phyloP scores from a whole-genome alignment of 1,140 invertebrate species.

The Helicoverpa armigera region DNA sequence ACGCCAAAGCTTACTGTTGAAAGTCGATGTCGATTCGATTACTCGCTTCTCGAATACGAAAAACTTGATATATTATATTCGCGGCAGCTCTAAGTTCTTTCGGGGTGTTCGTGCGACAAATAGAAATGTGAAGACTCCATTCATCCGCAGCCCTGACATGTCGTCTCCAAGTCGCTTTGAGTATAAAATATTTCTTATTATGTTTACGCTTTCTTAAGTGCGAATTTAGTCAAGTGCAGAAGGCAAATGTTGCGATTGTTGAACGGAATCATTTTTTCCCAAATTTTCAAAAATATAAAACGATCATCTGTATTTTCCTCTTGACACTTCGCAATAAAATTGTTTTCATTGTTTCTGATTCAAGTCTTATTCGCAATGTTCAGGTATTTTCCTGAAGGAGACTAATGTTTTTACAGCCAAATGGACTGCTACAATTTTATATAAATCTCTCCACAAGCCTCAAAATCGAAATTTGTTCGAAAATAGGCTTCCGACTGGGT shows the following conservation, averaged over 20 bases:
- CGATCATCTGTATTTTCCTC: background rate
- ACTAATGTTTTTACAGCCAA: constrained; percentile 7
- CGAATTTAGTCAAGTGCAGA: constrained; percentile 51
- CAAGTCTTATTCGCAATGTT: background rate
- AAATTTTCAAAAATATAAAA: constrained; percentile 9
- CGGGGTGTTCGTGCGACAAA: constrained; percentile 52
- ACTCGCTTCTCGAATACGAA: constrained; percentile 38
- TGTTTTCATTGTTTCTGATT: background rate
- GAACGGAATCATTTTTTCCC: constrained; percentile 6
- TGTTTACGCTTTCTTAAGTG: constrained; percentile 54
- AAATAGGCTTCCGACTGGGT: constrained; percentile 41
- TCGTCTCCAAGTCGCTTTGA: constrained; percentile 58
- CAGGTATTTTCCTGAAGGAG: constrained; percentile 10
- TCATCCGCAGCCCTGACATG: constrained; percentile 52
- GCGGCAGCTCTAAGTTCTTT: constrained; percentile 28
- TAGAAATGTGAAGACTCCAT: constrained; percentile 55
- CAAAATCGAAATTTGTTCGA: constrained; percentile 42
- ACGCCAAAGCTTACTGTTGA: constrained; percentile 17
- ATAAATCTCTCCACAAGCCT: background rate
- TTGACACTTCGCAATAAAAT: background rate
- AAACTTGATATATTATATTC: constrained; percentile 41
- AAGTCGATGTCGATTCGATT: constrained; percentile 52
- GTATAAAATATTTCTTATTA: constrained; percentile 64
- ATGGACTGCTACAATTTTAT: constrained; percentile 8
- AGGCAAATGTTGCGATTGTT: constrained; percentile 49